These are phyloP conservation scores for Eupithecia centaureata DNA, from an alignment of 2,888 invertebrate genomes.

Conservation along the genomic window DNA sequence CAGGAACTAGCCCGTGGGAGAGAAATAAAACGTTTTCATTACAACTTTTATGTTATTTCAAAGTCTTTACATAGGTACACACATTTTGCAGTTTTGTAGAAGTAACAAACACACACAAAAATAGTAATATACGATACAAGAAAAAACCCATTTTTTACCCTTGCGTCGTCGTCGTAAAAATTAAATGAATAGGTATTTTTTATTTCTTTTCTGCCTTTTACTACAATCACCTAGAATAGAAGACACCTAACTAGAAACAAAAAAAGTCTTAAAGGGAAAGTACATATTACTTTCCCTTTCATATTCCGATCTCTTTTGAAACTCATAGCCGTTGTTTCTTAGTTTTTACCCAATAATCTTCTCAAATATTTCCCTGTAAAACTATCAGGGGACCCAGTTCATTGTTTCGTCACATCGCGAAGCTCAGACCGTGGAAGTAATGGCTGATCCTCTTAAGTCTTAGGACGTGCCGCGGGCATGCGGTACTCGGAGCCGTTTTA, in stretches of 20 bases:
- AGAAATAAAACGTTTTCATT: no score
- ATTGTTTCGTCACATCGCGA: slow-evolving; percentile 44
- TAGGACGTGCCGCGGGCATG: slow-evolving; percentile 50
- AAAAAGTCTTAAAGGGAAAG: neutral
- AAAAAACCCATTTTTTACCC: no score
- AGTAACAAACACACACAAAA: neutral
- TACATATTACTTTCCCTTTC: no score
- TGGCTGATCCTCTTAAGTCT: slow-evolving; percentile 51
- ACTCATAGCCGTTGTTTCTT: neutral
- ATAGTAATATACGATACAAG: no score
- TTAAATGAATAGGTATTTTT: no score
- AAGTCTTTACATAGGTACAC: neutral
- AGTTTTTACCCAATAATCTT: neutral
- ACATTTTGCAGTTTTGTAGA: neutral
- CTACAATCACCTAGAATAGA: no score
- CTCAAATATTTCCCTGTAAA: neutral
- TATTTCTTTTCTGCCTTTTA: no score
- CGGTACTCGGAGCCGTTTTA: slow-evolving; percentile 47
- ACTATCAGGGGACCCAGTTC: slow-evolving; percentile 16
- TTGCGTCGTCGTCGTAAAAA: no score
- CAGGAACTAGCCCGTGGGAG: no score
- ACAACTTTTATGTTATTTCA: no score
- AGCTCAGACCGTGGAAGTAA: slow-evolving; percentile 47
- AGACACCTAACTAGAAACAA: neutral
- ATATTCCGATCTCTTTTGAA: neutral